Evolutionary conservation across 2,113 vertebrate genomes (phyloP).

Genomic region (Morphnarchus princeps): DNA sequence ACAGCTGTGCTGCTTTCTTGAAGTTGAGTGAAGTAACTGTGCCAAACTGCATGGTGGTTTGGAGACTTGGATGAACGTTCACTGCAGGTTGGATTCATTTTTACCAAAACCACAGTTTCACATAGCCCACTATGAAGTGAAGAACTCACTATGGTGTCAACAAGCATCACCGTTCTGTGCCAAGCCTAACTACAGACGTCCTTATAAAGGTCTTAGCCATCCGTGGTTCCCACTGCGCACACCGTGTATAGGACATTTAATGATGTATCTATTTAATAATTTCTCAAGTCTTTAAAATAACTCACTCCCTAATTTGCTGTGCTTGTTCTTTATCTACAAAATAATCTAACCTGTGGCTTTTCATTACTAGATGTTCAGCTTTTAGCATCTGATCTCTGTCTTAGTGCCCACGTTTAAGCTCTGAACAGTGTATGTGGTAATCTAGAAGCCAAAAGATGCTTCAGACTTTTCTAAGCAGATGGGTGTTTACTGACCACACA

Average conservation of each 20-base stretch:
- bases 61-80: constrained; percentile 48
- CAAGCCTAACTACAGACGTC: constrained; percentile 45
- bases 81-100: constrained; percentile 57
- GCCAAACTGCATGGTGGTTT: constrained; percentile 57
- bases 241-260: not conserved
- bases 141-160: constrained; percentile 41
- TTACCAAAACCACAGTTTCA: constrained; percentile 62
- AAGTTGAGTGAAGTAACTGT: not conserved
- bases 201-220: constrained; percentile 39
- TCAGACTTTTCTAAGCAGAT: not conserved
- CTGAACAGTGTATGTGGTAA: not conserved
- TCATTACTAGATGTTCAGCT: not conserved
- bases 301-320: not conserved
- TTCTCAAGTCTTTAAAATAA: not conserved
- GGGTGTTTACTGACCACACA: not conserved
- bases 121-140: constrained; percentile 59
- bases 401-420: not conserved
- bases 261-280: not conserved
- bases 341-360: not conserved
- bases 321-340: not conserved
- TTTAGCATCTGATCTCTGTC: not conserved
- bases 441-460: not conserved
- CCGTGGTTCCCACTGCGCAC: constrained; percentile 16
- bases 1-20: not conserved
- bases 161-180: constrained; percentile 24